A percentile compares a stretch with the other conserved stretches of the same genome.
Evolutionary conservation across 2,113 vertebrate genomes (phyloP).

Genomic region (Amphiprion percula): DNA sequence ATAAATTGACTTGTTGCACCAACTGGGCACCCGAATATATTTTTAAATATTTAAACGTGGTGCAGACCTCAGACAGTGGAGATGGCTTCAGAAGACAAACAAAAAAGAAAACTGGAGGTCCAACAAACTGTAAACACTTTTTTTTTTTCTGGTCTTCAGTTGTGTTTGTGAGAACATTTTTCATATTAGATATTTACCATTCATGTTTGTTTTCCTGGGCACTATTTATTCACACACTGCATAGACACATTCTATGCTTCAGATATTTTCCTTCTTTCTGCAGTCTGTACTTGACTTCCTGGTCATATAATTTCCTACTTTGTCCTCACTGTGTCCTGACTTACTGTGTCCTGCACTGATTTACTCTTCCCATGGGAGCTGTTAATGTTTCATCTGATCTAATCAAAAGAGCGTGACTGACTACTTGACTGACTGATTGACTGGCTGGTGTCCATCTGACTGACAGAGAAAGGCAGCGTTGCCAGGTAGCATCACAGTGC

Average conservation of each 20-base stretch:
- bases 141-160: neutral
- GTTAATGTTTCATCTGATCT: constrained; percentile 48
- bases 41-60: neutral
- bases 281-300: neutral
- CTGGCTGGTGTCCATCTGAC: constrained; percentile 29
- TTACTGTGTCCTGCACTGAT: constrained; percentile 5
- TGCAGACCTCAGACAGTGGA: neutral
- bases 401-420: constrained; percentile 47
- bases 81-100: too few relatives aligned
- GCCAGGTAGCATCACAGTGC: constrained; percentile 61
- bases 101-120: neutral
- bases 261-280: neutral
- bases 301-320: neutral
- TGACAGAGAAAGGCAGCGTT: constrained; percentile 47
- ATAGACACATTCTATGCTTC: neutral
- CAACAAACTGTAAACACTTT: neutral
- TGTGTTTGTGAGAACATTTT: neutral
- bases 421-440: constrained; percentile 51
- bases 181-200: neutral
- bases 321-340: constrained; percentile 8
- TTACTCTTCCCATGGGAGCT: neutral
- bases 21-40: neutral
- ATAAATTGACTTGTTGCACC: neutral
- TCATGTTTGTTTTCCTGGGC: too few relatives aligned
- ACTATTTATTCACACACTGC: too few relatives aligned